These are phyloP conservation scores for Condylostylus longicornis DNA, from an alignment of 1,140 invertebrate species.

Conservation along the genomic window DNA sequence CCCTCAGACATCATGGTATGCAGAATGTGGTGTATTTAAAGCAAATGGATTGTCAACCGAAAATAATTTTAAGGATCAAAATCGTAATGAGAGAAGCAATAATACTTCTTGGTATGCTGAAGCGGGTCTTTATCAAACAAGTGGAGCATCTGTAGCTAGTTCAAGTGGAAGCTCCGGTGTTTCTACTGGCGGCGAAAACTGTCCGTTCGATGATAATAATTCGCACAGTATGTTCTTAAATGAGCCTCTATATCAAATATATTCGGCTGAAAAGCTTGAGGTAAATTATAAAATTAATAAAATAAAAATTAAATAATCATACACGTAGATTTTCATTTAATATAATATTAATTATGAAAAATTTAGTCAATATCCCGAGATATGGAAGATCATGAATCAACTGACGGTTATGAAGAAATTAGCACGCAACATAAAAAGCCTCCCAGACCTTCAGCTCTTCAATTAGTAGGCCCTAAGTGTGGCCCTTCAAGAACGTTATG, in stretches of 20 bases:
- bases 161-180: constrained; percentile 31
- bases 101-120: constrained; percentile 44
- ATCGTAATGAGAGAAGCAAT: background rate
- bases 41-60: constrained; percentile 6
- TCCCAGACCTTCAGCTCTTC: constrained; percentile 43
- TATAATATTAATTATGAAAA: background rate
- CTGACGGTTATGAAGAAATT: constrained; percentile 65
- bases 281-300: constrained; percentile 27
- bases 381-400: constrained; percentile 41
- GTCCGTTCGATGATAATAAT: constrained; percentile 21
- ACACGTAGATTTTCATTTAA: background rate
- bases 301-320: constrained; percentile 1
- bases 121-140: constrained; percentile 43
- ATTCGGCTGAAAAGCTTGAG: constrained; percentile 61
- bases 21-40: constrained; percentile 38
- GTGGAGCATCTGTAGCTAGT: constrained; percentile 31
- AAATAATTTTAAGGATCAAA: no score
- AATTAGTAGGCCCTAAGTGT: constrained; percentile 44
- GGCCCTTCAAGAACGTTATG: constrained; percentile 68
- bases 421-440: constrained; percentile 29
- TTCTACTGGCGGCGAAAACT: constrained; percentile 29
- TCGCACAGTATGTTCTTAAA: constrained; percentile 42
- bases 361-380: constrained; percentile 42
- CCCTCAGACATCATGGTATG: constrained; percentile 35
- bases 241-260: constrained; percentile 84